Base-by-base conservation (phyloP, 2,113 vertebrate species). In the Thamnaconus septentrionalis region DNA sequence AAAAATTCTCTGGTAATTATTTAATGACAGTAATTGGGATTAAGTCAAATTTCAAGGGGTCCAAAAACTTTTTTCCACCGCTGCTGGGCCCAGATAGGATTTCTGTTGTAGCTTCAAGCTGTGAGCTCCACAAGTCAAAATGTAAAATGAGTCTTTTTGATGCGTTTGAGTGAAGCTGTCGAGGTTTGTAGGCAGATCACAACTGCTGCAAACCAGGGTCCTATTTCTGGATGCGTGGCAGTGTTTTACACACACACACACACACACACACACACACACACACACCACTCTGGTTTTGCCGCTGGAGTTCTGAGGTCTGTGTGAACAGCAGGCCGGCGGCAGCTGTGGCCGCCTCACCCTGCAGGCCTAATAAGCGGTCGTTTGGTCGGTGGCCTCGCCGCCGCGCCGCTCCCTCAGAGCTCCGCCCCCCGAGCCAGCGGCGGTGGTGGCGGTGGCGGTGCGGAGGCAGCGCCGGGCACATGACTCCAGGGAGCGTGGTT, bases 221-320 rank as follows among this genome's bases (percentile, higher is more conserved):
- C 9, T 63, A 61, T 76, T 65, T 76, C 46, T 82, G 45, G 51
- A 48, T 41, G 41, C 12, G 62, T 72, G 55, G n/a, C 57, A 66
- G 53, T 49, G 51, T 52, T 12, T 31, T 31, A 31, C 18, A 31
- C 18, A 31, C 18, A 31, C 18, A 31, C 18, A 31, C 18, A 31
- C 18, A 31, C 18, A 31, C 18, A 31, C 18, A 31, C 18, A 31
- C 18, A 31, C 18, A 8, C 55, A 53, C 53, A 53, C 50, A 65
- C 5, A 44, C 49, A 43, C 3, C 44, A 64, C 56, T 43, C 60
- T 61, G 71, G 73, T 75, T 74, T 50, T 53, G 66, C 81, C 78
- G 56, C 64, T 78, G 79, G 18, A 86, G 72, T 78, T 83, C 76
- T 81, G 84, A 31, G 88, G 85, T 84, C 85, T 90, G 87, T 84